Conservation (phyloP, 2,113 vertebrate genomes). For the Odocoileus hemionus region DNA sequence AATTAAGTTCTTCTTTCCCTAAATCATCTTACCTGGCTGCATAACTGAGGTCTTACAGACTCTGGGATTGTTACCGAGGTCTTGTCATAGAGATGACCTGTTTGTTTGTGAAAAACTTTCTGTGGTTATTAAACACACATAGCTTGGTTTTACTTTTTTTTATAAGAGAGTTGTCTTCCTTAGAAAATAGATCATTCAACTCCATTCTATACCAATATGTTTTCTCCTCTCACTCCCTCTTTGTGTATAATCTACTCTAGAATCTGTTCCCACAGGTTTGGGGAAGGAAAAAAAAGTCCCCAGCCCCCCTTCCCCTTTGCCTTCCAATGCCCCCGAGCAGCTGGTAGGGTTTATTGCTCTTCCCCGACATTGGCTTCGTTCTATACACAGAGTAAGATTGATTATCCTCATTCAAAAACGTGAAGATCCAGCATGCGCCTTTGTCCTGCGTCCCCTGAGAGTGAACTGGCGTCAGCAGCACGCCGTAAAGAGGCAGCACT, state of each 20-base stretch:
- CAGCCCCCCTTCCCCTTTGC: background rate
- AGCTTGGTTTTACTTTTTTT: constrained; percentile 19
- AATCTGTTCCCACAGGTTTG: constrained; percentile 54
- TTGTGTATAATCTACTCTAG: constrained; percentile 18
- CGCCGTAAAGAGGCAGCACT: background rate
- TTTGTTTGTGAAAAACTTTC: background rate
- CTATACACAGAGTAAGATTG: constrained; percentile 48
- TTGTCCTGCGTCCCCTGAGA: constrained; percentile 45
- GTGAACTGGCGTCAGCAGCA: background rate
- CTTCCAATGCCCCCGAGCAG: constrained; percentile 44
- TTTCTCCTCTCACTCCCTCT: background rate
- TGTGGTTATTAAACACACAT: background rate
- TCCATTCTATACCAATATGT: background rate
- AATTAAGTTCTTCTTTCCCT: background rate
- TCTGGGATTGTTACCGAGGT: background rate
- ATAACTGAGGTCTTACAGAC: constrained; percentile 34
- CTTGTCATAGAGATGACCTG: background rate
- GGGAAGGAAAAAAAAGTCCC: background rate
- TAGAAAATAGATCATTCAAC: background rate
- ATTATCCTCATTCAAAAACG: constrained; percentile 51
- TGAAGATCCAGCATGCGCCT: constrained; percentile 27
- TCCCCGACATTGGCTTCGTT: constrained; percentile 1
- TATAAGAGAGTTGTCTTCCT: background rate
- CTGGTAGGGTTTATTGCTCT: constrained; percentile 60
- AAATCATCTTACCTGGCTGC: constrained; percentile 1